Evolutionary conservation across 2,113 vertebrate species (phyloP), one percentile per base, ranked within the genome.

Genomic region (Rhinichthys klamathensis): DNA sequence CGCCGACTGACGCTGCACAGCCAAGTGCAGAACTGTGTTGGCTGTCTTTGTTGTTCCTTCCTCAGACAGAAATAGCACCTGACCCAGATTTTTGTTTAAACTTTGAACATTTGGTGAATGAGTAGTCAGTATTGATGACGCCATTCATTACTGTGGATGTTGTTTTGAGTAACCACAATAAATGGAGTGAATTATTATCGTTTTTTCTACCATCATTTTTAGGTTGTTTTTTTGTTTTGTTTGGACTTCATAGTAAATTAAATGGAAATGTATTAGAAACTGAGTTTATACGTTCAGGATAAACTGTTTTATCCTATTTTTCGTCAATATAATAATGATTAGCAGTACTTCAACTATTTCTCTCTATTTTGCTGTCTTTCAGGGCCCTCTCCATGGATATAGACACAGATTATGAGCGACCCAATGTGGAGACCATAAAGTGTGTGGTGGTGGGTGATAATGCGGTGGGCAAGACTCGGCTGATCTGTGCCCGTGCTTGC

Each of bases 351-450:
- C 38, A 78, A 38, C 11, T n/a, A 6, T 80, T 18, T 67, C 21
- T 74, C 23, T 78, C 49, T 84, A 56, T 67, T 8, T n/a, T 79
- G 30, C 23, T 87, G 80, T 87, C 35, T 87, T 70, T 44, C 21
- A 95, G 94, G 94, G 93, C 94, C 80, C 91, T 94, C 93, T 95
- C 94, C 90, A 97, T 97, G 96, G 96, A 97, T 93, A 93, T 96
- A 92, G 96, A 97, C 92, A 94, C 96, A 93, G 96, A 97, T 89
- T 97, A 96, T 95, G 96, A 97, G 95, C 93, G 96, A 79, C 96
- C 96, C 88, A 97, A 97, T 94, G 96, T 97, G 87, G 96, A 97
- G 93, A 97, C 96, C 87, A 96, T 97, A 92, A 97, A 97, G 92
- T 97, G 96, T 92, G 96, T 97, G 91, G 96, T 97, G 91, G 96